Conservation (phyloP, 1,140 invertebrate species). For the Trichonephila clavipes region DNA sequence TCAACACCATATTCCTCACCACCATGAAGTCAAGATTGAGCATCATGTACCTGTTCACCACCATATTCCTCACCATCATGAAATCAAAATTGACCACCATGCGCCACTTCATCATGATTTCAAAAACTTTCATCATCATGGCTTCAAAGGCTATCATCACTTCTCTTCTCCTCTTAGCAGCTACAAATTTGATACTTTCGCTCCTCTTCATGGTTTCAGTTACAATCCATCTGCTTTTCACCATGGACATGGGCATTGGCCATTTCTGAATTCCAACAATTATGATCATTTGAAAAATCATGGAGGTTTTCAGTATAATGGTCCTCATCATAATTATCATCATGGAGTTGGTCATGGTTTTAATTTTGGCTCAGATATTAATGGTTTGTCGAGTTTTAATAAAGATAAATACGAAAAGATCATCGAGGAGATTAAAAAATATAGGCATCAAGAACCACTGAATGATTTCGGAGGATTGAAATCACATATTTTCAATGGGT, state of each 20-base stretch:
- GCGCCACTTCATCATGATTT: neutral
- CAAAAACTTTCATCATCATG: neutral
- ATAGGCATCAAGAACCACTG: neutral
- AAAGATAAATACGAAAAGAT: conserved; percentile 38
- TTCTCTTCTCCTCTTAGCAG: neutral
- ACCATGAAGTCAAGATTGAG: neutral
- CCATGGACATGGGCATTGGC: conserved; percentile 44
- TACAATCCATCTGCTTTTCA: conserved; percentile 43
- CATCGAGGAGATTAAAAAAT: conserved; percentile 12
- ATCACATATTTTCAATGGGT: neutral
- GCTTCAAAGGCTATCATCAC: neutral
- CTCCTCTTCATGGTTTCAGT: conserved; percentile 48
- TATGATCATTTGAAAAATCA: neutral
- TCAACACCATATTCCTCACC: conserved; percentile 35
- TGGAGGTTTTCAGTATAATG: neutral
- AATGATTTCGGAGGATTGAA: neutral
- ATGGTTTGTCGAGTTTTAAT: neutral
- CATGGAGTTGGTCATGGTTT: neutral
- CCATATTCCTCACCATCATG: neutral
- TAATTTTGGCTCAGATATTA: neutral
- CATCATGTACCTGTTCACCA: conserved; percentile 62
- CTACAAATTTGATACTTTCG: neutral
- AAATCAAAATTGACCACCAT: neutral
- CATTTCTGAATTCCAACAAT: neutral
- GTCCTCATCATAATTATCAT: neutral